A percentile compares a stretch with the other conserved stretches of the same genome.
phyloP scores from a whole-genome alignment of 2,797 vertebrate genomes.

The Tenualosa ilisha region DNA sequence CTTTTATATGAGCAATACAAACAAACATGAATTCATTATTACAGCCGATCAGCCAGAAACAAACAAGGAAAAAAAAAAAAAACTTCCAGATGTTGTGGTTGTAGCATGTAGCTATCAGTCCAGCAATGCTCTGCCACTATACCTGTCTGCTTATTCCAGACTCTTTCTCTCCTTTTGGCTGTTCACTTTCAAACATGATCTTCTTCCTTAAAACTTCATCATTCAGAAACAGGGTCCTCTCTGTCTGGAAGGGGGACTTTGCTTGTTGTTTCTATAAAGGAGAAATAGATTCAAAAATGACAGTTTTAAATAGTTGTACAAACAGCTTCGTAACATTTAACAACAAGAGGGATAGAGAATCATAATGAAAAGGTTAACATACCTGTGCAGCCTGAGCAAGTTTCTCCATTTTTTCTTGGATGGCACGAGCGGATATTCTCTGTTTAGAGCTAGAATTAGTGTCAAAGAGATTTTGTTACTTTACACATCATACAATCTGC shows the following conservation, averaged over 20 bases:
- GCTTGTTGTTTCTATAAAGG: constrained; percentile 67
- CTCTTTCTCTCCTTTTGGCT: constrained; percentile 33
- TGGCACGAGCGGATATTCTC: constrained; percentile 79
- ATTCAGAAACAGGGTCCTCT: constrained; percentile 73
- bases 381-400: constrained; percentile 89
- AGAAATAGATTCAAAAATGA: background rate
- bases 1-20: no score
- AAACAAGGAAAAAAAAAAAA: no score
- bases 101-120: background rate
- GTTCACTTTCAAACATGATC: constrained; percentile 86
- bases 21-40: no score
- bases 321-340: background rate
- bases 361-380: background rate
- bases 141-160: constrained; percentile 7
- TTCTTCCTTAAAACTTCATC: constrained; percentile 89
- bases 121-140: no score
- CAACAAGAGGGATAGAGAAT: background rate
- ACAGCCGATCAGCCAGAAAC: background rate
- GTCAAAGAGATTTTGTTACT: background rate
- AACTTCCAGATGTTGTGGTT: no score
- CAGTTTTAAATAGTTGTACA: background rate
- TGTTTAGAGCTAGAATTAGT: constrained; percentile 74
- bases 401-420: constrained; percentile 88
- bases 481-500: background rate
- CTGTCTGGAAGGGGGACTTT: constrained; percentile 67